Evolutionary conservation across 2,888 invertebrate genomes (phyloP).

Genomic region (Incurvaria masculella): DNA sequence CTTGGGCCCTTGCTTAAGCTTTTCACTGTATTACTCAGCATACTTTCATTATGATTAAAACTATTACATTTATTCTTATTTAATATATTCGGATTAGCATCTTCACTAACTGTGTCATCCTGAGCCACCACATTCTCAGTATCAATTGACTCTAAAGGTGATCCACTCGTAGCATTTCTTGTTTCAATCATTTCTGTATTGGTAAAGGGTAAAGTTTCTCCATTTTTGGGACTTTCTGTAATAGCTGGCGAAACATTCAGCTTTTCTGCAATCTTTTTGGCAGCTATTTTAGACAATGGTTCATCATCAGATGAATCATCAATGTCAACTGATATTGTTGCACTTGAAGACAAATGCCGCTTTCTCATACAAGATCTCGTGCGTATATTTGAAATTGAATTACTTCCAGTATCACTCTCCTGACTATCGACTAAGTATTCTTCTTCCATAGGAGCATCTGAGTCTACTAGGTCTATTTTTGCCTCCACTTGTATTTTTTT

Average conservation of each 20-base stretch:
- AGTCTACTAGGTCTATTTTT: constrained; percentile 21
- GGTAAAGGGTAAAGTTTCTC: background rate
- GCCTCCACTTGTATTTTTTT: constrained; percentile 16
- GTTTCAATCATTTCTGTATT: no score
- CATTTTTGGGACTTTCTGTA: background rate
- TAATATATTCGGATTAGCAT: no score
- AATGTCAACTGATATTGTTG: constrained; percentile 5
- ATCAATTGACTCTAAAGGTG: no score
- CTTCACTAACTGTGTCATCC: no score
- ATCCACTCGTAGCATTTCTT: no score
- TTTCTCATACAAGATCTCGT: background rate
- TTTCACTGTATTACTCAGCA: no score
- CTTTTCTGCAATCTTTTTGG: constrained; percentile 1
- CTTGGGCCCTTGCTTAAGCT: no score
- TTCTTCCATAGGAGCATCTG: constrained; percentile 23
- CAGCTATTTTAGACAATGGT: constrained; percentile 29
- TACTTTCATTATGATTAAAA: no score
- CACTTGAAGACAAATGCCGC: background rate
- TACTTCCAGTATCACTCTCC: background rate
- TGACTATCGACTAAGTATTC: constrained; percentile 16
- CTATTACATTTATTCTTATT: no score
- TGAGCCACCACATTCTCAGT: no score
- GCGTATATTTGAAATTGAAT: no score
- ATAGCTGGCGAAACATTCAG: background rate
- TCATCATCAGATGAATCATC: constrained; percentile 38